Base-by-base conservation (phyloP, 2,113 vertebrate genomes). In the Callaeas wilsoni region DNA sequence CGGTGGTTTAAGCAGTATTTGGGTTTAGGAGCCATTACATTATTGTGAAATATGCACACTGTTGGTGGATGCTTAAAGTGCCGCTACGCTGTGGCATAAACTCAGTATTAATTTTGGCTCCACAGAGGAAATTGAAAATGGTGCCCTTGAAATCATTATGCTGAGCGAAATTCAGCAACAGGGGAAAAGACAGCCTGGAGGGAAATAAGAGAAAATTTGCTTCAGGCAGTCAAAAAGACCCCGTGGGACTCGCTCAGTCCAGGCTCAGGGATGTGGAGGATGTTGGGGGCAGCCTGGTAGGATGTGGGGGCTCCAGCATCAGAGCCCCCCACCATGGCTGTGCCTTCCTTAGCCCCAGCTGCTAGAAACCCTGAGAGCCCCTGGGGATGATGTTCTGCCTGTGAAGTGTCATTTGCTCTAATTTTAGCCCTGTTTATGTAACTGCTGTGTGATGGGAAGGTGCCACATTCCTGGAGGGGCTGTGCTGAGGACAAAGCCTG, bases 41-140 rank as follows among this genome's bases (percentile, higher is more conserved):
- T 94, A 92, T 82, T 95, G 90, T 91, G 87, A 97, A 97, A 96
- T 87, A 96, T 47, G 78, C 79, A 77, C 29, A 4, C 74, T 80
- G 75, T 60, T 95, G 94, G 94, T 67, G 27, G 73, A 57, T 60
- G 86, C 62, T 92, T 93, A 80, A 73, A 93, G 68, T 18, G 60
- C 94, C 85, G 74, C 76, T 91, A 92, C 10, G 11, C 53, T 53
- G 42, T 42, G 89, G 88, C 89, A 96, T 70, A 90, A 95, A 89
- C 53, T 82, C 69, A 59, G 65, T n/a, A 94, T 95, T 96, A 95
- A 94, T 96, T 97, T 96, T 82, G 92, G 70, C 82, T 92, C 83
- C 25, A 3, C 67, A 89, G 91, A 71, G 94, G 85, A 93, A 95
- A 97, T 86, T 88, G 94, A 95, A 98, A 97, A 81, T 29, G 73